Evolutionary conservation across 2,113 vertebrate species (phyloP), one percentile per base, ranked within the genome.

Genomic region (Anoura caudifer): DNA sequence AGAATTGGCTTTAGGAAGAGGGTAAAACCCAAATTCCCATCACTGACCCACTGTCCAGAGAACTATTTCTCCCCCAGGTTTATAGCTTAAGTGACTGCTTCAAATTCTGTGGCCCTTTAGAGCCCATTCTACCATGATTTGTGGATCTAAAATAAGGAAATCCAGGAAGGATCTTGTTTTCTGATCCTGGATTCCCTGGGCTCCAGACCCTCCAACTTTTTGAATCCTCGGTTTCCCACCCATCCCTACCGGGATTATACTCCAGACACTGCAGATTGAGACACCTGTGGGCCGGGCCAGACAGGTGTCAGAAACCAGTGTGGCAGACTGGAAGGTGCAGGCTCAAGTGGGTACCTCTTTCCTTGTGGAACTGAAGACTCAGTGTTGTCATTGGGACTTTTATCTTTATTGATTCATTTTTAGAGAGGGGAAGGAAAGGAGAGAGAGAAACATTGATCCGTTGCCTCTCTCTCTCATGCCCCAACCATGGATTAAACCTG

Each of bases 271-370:
- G 52, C 80, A 41, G n/a, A 69, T 31, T 70, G 36, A 80, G 70
- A 65, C 0, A 2, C 72, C 56, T n/a, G 11, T 0, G 2, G 19
- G 52, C 5, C 1, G 54, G 54, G 54, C 19, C 7, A 24, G 31
- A 73, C 5, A 69, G 33, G 36, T 56, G 61, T 45, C 50, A 67
- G 80, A 67, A 45, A 63, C 41, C 28, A 43, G 54, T 9, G 19
- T 9, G 76, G 36, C 33, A 12, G 77, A 69, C 33, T 17, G 14
- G 47, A 28, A 20, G 56, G 31, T 28, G 16, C 12, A 3, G 17
- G 65, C 45, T 56, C 63, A 45, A 38, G 10, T 14, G 41, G 41
- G 17, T 0, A 1, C 20, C 75, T 11, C 7, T 87, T 83, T 52
- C 45, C 70, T 41, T 33, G 82, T 38, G 31, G 45, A 61, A 26